Conservation (phyloP, 2,888 invertebrate species). For the Auanema freiburgensis region DNA sequence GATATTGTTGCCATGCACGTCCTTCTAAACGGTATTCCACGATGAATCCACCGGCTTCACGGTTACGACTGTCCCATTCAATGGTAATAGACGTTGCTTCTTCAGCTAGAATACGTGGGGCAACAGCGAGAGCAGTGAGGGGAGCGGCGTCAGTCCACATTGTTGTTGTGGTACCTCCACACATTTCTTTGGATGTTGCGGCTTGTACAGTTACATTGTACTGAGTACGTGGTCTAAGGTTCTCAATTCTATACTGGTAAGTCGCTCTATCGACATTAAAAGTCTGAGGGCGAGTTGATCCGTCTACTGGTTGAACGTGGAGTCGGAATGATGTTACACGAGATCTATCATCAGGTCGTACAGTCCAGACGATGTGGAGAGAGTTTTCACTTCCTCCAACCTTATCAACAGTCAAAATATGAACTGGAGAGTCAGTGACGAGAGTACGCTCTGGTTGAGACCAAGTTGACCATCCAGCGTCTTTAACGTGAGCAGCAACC, state of each 20-base stretch:
- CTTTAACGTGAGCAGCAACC: conserved; percentile 46
- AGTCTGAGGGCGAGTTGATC: conserved; percentile 50
- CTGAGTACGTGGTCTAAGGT: conserved; percentile 59
- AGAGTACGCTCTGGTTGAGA: conserved; percentile 40
- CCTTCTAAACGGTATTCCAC: conserved; percentile 58
- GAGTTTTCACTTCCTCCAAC: conserved; percentile 52
- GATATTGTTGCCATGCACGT: conserved; percentile 59
- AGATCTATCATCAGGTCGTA: conserved; percentile 53
- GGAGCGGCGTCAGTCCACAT: conserved; percentile 60
- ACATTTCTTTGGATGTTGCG: conserved; percentile 42
- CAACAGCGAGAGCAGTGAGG: conserved; percentile 44
- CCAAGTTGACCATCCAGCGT: conserved; percentile 41
- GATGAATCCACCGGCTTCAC: conserved; percentile 56
- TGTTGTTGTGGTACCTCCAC: conserved; percentile 51
- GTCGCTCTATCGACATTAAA: conserved; percentile 63
- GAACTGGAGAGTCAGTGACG: conserved; percentile 52
- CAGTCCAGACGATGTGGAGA: conserved; percentile 57
- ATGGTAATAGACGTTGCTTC: conserved; percentile 60
- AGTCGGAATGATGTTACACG: conserved; percentile 61
- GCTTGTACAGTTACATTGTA: conserved; percentile 63
- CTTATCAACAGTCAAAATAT: conserved; percentile 53
- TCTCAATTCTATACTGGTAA: conserved; percentile 60
- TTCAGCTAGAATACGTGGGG: conserved; percentile 60
- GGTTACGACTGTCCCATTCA: conserved; percentile 58
- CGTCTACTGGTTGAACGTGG: conserved; percentile 53